Evolutionary conservation across 2,797 vertebrate genomes (phyloP), one percentile per base, ranked within the genome.

Genomic region (Tenualosa ilisha): DNA sequence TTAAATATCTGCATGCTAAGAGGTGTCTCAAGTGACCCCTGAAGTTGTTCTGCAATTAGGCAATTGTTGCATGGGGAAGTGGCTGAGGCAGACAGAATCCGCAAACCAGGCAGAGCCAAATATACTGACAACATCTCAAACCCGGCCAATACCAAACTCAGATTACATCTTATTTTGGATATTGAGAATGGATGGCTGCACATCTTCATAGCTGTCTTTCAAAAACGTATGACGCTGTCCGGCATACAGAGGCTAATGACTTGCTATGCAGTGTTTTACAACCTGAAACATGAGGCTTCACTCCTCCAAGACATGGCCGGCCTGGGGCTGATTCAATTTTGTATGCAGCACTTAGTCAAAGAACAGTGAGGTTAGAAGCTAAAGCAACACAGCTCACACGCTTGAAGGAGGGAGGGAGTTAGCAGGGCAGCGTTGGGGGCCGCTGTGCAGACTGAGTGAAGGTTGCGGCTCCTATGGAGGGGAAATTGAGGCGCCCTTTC

Each of bases 11-110:
- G 40, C 68, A 75, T 75, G 37, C 31, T 26, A 17, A 37, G 31
- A 75, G 68, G 68, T 8, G 68, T 75, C 68, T 75, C 68, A 75
- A 43, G 13, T 40, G 68, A 75, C 68, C 31, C 68, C 31, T 40
- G 15, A 75, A 75, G 68, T 40, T 40, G 68, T 40, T 37, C 68
- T 20, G 37, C 68, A 75, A 75, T 75, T 75, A 75, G 37, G 12
- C 68, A 75, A 75, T 75, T 75, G 68, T 75, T 75, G 68, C 68
- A 75, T 43, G 40, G 31, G 17, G 40, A 17, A 75, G 15, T 31
- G 37, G 37, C 3, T 31, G 3, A 59, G 56, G 61, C 31, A 40
- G 6, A 20, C 31, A 56, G 7, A 7, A 26, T n/a, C 63, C 8
- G 11, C n/a, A 40, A 40, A 17, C 17, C 4, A 20, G 54, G 4